phyloP scores from a whole-genome alignment of 2,888 invertebrate species.

The Embidobia sp. region DNA sequence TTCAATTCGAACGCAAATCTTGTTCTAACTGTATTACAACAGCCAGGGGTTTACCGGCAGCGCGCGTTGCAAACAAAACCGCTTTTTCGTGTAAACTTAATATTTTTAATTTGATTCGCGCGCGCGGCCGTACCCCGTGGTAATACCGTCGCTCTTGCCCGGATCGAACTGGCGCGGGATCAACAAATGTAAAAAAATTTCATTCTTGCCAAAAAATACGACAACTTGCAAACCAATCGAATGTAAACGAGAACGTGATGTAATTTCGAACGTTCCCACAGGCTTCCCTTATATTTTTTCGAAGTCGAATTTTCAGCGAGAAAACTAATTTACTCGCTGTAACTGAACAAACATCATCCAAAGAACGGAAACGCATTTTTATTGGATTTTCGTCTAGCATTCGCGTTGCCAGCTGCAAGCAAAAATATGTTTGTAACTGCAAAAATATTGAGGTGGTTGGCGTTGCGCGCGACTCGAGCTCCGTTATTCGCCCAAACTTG shows the following conservation, averaged over 20 bases:
- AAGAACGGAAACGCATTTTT: conserved; percentile 64
- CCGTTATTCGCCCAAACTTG: too few relatives aligned
- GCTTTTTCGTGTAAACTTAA: conserved; percentile 53
- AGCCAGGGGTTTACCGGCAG: conserved; percentile 22
- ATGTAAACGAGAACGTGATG: conserved; percentile 64
- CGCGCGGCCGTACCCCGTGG: conserved; percentile 39
- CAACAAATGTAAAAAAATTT: conserved; percentile 59
- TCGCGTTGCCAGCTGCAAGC: conserved; percentile 34
- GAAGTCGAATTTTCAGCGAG: conserved; percentile 65
- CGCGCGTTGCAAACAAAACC: conserved; percentile 14
- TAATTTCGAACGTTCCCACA: conserved; percentile 65
- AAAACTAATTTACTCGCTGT: conserved; percentile 65
- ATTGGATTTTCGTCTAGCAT: conserved; percentile 43
- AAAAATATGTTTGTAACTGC: conserved; percentile 49
- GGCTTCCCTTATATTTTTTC: conserved; percentile 64
- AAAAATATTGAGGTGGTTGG: conserved; percentile 34
- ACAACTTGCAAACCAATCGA: conserved; percentile 64
- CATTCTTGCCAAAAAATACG: conserved; percentile 60
- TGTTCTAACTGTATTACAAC: too few relatives aligned
- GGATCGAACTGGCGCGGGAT: conserved; percentile 34
- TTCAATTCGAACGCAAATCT: conserved; percentile 30
- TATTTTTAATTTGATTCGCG: conserved; percentile 54
- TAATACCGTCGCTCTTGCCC: conserved; percentile 32
- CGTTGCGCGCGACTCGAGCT: too few relatives aligned
- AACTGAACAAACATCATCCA: conserved; percentile 65